phyloP scores from a whole-genome alignment of 2,113 vertebrate genomes.

The Colius striatus region DNA sequence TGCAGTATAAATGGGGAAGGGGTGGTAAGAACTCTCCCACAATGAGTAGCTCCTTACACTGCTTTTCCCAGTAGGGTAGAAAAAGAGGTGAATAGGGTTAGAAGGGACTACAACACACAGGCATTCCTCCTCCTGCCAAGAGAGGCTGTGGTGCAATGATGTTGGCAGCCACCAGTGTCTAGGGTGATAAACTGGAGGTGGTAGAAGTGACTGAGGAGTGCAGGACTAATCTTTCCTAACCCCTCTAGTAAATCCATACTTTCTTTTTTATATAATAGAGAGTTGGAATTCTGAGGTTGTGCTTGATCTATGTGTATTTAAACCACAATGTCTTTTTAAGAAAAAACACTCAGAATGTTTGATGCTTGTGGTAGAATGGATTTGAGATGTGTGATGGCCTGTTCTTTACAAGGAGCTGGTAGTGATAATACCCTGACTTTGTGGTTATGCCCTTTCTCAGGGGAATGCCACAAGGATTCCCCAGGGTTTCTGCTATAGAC shows the following conservation, averaged over 20 bases:
- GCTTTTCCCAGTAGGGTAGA: not conserved
- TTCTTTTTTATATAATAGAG: not conserved
- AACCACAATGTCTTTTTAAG: not conserved
- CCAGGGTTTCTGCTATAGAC: not conserved
- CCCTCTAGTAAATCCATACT: not conserved
- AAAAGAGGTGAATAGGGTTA: not conserved
- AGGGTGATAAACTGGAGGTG: not conserved
- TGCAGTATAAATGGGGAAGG: not conserved
- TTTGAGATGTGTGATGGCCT: not conserved
- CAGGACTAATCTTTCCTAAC: not conserved
- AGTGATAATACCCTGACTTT: not conserved
- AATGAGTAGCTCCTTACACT: not conserved
- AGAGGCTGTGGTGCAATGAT: not conserved
- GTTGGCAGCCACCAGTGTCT: not conserved
- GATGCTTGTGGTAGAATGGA: not conserved
- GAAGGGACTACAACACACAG: not conserved
- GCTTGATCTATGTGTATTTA: not conserved
- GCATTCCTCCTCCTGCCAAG: not conserved
- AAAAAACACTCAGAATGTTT: not conserved
- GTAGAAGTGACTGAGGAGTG: not conserved
- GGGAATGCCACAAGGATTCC: constrained; percentile 45
- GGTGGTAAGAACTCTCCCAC: not conserved
- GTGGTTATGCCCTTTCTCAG: not conserved
- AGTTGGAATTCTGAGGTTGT: not conserved
- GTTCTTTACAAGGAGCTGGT: not conserved